Base-by-base conservation (phyloP, 37 sponge, comb jelly and placozoan genomes). In the Oopsacas minuta region DNA sequence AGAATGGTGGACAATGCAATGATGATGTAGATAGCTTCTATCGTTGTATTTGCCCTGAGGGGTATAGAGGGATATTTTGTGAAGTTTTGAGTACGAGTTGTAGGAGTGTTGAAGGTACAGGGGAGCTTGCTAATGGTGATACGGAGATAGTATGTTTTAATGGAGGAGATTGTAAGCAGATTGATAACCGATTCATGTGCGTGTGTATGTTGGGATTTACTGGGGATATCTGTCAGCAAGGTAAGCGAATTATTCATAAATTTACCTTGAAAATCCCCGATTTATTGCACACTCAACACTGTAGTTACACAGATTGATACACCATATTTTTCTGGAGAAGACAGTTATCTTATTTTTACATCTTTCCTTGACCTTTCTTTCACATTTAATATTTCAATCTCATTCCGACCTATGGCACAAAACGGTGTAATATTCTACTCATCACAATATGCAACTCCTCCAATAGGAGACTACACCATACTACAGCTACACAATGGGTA, bases 1-100 rank as follows among this genome's bases (percentile, higher is more conserved):
- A 61, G 49, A 92, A 92, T 83, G 90, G 88, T 37, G 90, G 86
- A 0, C 83, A 52, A 0, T 92, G 92, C 36, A 52, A 52, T 36
- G 82, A 88, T 12, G 36, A 36, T 23, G 30, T 0, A 0, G 39
- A 1, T 0, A 37, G 61, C 8, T 81, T 83, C 25, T 92, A 86
- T 36, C 49, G 52, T 22, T 92, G 92, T 81, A 34, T 36, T 0
- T 92, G 92, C 82, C 36, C 82, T 22, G 53, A 36, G 81, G 88
- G 88, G 0, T 92, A 81, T 52, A 52, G 39, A n/a, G 92, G 92
- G 12, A 22, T 8, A 5, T 82, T 82, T 38, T 92, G 92, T 86
- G 88, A 89, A 37, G 36, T 85, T 25, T 12, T 61, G 28, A n/a
- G 32, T 32, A 3, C 28, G 22, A 61, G 17, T 61, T 61, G 75